These are phyloP conservation scores for Diorhabda carinulata DNA, from an alignment of 1,140 invertebrate genomes.

Conservation along the genomic window DNA sequence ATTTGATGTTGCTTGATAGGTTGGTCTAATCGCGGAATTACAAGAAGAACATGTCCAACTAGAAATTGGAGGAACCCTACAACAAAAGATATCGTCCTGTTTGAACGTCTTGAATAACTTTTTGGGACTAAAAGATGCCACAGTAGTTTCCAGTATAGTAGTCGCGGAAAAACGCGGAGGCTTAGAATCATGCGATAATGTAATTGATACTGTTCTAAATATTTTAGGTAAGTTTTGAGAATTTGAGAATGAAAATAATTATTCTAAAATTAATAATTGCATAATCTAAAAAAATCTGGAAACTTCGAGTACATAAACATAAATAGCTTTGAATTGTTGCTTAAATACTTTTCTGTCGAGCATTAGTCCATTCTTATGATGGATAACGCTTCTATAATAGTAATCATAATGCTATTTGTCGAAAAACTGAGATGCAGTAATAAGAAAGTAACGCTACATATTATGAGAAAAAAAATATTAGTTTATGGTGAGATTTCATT, in stretches of 20 bases:
- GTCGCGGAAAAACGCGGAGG: conserved; percentile 67
- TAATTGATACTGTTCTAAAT: conserved; percentile 61
- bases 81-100: conserved; percentile 79
- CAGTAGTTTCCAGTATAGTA: conserved; percentile 75
- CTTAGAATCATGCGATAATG: conserved; percentile 53
- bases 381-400: too few species aligned
- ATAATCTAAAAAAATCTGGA: too few species aligned
- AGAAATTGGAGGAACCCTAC: conserved; percentile 75
- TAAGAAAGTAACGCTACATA: too few species aligned
- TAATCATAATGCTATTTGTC: too few species aligned
- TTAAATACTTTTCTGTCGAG: too few species aligned
- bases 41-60: conserved; percentile 75
- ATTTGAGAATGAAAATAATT: background rate
- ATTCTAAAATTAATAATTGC: too few species aligned
- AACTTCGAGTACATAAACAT: too few species aligned
- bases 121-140: conserved; percentile 57
- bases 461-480: too few species aligned
- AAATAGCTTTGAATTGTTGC: too few species aligned
- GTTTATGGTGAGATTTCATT: too few species aligned
- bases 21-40: conserved; percentile 73
- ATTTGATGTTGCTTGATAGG: conserved; percentile 41
- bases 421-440: too few species aligned
- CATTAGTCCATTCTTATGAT: too few species aligned
- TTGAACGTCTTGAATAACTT: conserved; percentile 65
- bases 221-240: conserved; percentile 52